Evolutionary conservation across 2,113 vertebrate species (phyloP).

Genomic region (Trachemys scripta): DNA sequence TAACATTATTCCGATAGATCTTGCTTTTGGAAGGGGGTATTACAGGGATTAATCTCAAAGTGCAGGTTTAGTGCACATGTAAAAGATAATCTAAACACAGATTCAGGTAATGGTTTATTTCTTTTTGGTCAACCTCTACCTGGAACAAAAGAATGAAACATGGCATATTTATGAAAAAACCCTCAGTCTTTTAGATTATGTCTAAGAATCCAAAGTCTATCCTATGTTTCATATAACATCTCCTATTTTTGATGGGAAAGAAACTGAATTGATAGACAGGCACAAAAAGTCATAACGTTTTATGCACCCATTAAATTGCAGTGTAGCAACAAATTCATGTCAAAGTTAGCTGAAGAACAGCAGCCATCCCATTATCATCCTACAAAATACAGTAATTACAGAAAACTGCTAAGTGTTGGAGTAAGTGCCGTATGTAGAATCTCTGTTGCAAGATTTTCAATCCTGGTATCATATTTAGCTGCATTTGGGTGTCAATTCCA

Average conservation of each 20-base stretch:
- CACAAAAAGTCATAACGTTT: background rate
- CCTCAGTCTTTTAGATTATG: background rate
- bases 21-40: background rate
- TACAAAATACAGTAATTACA: background rate
- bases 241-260: background rate
- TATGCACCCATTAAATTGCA: background rate
- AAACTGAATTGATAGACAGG: background rate
- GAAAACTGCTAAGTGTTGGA: background rate
- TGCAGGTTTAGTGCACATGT: background rate
- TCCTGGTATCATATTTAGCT: background rate
- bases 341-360: slow-evolving; percentile 12
- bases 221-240: background rate
- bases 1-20: background rate
- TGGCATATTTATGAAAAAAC: background rate
- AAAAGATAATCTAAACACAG: background rate
- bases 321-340: background rate
- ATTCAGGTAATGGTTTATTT: background rate
- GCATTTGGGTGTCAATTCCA: background rate
- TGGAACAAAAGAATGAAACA: background rate
- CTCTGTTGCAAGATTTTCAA: background rate
- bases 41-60: background rate
- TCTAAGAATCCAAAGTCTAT: background rate
- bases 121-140: background rate
- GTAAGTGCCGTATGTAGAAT: background rate
- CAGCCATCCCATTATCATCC: background rate